Evolutionary conservation across 2,888 invertebrate species (phyloP), one percentile per base, ranked within the genome.

Genomic region (Caenorhabditis drosophilae): DNA sequence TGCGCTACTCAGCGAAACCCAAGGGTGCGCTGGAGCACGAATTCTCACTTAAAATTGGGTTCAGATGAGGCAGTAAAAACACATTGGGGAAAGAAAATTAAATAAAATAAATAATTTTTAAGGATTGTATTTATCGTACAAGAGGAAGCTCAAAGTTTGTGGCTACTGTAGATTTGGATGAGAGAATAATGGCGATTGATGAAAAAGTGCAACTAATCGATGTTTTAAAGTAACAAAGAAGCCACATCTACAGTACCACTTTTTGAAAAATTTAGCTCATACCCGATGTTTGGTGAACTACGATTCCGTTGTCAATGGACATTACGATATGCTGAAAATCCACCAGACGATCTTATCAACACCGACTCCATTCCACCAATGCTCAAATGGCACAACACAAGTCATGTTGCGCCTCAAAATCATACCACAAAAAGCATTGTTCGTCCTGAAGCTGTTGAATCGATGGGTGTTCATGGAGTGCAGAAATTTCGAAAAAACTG

Each of bases 391-490:
- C 67, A 66, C 31, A 73, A 73, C 34, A 73, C 73, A 0, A 70
- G 69, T 40, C 67, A 69, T 34, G 62, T 73, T 18, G 73, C 73
- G 11, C 73, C 73, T 1, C 50, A 59, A 16, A 73, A 73, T 35
- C 73, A 73, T 47, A 73, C 73, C 2, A 62, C 70, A 18, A 73
- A 73, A 36, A 58, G 61, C 4, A 59, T 73, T 0, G 35, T 73
- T 26, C 55, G 67, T 2, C 67, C 73, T 2, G 22, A 38, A 42
- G 27, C 45, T 46, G 72, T 72, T 0, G 67, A 72, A 25, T 63
- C 61, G 6, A 69, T 69, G 69, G 72, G 72, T 23, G 72, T 72
- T 35, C 71, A 74, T 44, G 70, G 67, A 16, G 70, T 68, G 2
- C 57, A 54, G 22, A 63, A 62, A 36, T 59, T 70, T 35, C 15